These are phyloP conservation scores for Boloria selene DNA, from an alignment of 2,888 invertebrate genomes.

Conservation along the genomic window DNA sequence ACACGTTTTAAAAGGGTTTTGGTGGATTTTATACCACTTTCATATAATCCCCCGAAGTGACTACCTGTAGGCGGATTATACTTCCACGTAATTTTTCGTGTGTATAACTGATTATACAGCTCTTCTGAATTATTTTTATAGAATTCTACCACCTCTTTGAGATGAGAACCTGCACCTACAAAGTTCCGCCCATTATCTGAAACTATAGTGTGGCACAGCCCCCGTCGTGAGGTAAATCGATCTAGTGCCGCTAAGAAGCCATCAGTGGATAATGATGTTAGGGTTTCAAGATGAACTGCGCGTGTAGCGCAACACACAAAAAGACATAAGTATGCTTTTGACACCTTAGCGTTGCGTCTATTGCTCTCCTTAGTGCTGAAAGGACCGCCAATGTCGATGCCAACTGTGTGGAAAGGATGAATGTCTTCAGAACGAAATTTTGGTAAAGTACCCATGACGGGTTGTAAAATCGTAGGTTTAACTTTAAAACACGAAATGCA, in stretches of 20 bases:
- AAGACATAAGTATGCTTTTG: not conserved
- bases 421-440: not conserved
- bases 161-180: not conserved
- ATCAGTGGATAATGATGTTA: not conserved
- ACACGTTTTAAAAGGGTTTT: too few species aligned
- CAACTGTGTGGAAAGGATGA: not conserved
- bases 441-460: not conserved
- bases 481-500: not conserved
- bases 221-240: not conserved
- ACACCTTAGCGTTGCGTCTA: not conserved
- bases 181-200: not conserved
- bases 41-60: constrained; percentile 1
- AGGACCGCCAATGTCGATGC: constrained; percentile 7
- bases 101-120: not conserved
- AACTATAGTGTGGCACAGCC: not conserved
- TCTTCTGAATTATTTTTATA: not conserved
- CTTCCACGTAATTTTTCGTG: not conserved
- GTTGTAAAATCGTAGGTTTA: not conserved
- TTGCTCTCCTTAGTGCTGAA: not conserved
- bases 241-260: not conserved
- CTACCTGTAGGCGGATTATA: constrained; percentile 5
- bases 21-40: not conserved
- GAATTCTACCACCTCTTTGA: not conserved
- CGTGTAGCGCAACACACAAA: not conserved
- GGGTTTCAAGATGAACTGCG: too few species aligned